A percentile compares a stretch with the other conserved stretches of the same genome.
These are phyloP conservation scores for Conistra vaccinii DNA, from an alignment of 2,888 invertebrate genomes.

Conservation along the genomic window DNA sequence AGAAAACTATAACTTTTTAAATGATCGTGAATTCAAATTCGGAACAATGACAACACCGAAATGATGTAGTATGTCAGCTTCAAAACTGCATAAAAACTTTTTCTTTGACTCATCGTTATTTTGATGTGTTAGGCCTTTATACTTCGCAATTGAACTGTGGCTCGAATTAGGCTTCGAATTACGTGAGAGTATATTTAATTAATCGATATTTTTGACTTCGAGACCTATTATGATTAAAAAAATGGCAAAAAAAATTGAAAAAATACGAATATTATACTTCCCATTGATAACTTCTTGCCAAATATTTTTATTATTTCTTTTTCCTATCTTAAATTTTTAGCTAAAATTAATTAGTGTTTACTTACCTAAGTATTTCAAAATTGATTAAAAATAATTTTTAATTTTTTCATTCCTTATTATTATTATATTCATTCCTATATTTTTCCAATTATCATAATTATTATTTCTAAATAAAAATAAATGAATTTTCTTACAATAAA, in stretches of 20 bases:
- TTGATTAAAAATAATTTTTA: neutral
- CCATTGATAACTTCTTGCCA: conserved; percentile 31
- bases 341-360: conserved; percentile 6
- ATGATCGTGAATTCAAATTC: neutral
- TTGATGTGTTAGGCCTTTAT: neutral
- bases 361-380: conserved; percentile 7
- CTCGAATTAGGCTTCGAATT: too few species aligned
- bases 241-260: neutral
- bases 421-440: conserved; percentile 27
- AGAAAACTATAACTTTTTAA: neutral
- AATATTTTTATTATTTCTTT: neutral
- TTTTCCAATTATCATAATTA: conserved; percentile 22
- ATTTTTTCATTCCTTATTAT: conserved; percentile 28
- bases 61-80: too few species aligned
- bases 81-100: neutral
- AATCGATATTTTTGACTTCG: neutral
- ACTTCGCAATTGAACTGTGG: neutral
- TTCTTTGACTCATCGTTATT: neutral
- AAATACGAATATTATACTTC: neutral
- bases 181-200: neutral
- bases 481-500: conserved; percentile 31
- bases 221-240: neutral
- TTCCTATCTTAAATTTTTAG: neutral
- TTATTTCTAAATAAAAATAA: conserved; percentile 18
- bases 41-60: neutral